Base-by-base conservation (phyloP, 1,140 invertebrate species). In the Drosophila kikkawai region DNA sequence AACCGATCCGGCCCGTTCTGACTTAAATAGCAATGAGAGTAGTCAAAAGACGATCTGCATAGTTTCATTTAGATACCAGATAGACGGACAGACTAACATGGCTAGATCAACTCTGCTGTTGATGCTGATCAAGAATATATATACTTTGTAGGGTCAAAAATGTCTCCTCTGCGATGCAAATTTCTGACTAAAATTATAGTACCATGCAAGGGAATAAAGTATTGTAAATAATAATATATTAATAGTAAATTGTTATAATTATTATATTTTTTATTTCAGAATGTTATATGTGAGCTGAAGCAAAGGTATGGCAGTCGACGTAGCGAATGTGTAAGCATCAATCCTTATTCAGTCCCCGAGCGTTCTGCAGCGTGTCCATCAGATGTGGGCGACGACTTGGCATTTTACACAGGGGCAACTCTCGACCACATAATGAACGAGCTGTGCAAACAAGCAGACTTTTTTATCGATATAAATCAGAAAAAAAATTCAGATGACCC, bases 391-490 rank as follows among this genome's bases (percentile, higher is more conserved):
- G 83, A 87, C 32, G 83, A 91, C 17, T 57, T 91, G 26, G 75
- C 87, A 1, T 77, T 91, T 44, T 91, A 82, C 13, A 87, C 88
- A 4, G 68, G 71, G 5, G 86, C 75, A 7, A 91, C 88, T 0
- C 50, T 91, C 19, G 77, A 84, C 7, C 84, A 91, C 39, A 91
- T 91, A 8, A 82, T 78, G 51, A 80, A 76, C 12, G 88, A 91
- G 45, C 19, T 91, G 36, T 44, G 19, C 26, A 84, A 85, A n/a
- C 82, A 85, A 13, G 64, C 53, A 0, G 77, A 85, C 22, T 80
- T 77, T n/a, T 85, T 84, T 8, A 74, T 67, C 11, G 45, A 78
- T 67, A 78, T 85, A 32, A 84, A 47, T n/a, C 37, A 59, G 17
- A 41, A 67, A 7, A 65, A 45, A 26, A 53, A 44, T 26, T 41